Base-by-base conservation (phyloP, 2,113 vertebrate genomes). In the Cyphomyrus discorhynchus region DNA sequence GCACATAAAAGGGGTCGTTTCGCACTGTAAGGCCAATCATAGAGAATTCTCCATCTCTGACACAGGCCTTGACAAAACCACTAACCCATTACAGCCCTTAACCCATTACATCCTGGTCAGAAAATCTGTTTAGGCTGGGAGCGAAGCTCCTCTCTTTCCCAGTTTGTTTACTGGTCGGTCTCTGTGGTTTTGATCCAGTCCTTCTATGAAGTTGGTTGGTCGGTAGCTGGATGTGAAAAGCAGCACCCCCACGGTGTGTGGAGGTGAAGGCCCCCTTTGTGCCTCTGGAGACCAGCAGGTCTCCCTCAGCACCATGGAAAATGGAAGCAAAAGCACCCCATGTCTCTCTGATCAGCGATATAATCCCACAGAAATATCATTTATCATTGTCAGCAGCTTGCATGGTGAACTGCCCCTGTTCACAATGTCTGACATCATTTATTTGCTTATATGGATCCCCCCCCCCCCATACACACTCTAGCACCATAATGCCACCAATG, bases 351-450 rank as follows among this genome's bases (percentile, higher is more conserved):
- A 90, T 45, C 93, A 91, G 13, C 74, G 47, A 91, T 86, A 46
- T 77, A 86, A 93, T 93, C 90, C 89, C 46, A 83, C 89, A 94
- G 91, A 93, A 93, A 93, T 90, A 42, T 90, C 90, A 94, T 92
- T 91, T 93, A 95, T 96, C 94, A 15, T 86, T 92, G 92, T 91
- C 91, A 92, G 92, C 94, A 93, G 92, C 93, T 92, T 93, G 94
- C 92, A 92, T 95, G 91, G 93, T 94, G 80, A 93, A 95, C 93
- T 93, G 94, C 90, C 92, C 94, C 91, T 91, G 90, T 95, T 92
- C 95, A 89, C 92, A 93, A 90, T 92, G 88, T 77, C 93, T 95
- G 95, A 95, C 94, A 94, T 96, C 89, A 94, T 94, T 92, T 95
- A 24, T 96, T 96, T 96, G 91, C 92, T 90, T 88, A 91, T 90